A percentile compares a stretch with the other conserved stretches of the same genome.
These are phyloP conservation scores for Chirona hameri DNA, from an alignment of 2,888 invertebrate genomes.

Conservation along the genomic window DNA sequence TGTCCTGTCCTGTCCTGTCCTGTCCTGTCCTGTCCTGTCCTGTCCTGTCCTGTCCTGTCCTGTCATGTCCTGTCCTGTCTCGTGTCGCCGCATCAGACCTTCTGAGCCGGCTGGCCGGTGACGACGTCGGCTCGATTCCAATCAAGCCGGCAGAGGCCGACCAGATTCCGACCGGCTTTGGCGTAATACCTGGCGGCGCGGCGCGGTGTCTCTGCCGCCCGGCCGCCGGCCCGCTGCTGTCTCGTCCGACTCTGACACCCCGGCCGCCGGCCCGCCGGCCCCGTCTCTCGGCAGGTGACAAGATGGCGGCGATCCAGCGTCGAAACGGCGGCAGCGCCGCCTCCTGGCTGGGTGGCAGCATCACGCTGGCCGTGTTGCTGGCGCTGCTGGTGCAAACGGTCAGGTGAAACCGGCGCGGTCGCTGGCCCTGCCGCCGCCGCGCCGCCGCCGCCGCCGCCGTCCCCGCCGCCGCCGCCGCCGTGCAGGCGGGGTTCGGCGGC, in stretches of 20 bases:
- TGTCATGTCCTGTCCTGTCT: too few species aligned
- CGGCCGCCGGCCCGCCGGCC: too few species aligned
- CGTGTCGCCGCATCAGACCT: too few species aligned
- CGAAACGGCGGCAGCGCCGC: constrained; percentile 56
- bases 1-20: background rate
- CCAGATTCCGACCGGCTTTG: background rate
- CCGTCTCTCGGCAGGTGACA: constrained; percentile 63
- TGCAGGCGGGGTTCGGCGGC: background rate
- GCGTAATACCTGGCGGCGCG: background rate
- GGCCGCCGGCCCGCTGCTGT: background rate
- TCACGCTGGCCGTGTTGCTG: constrained; percentile 3
- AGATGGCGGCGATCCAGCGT: constrained; percentile 83
- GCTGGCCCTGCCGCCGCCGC: background rate
- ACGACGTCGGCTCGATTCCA: constrained; percentile 22
- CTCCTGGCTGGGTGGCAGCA: constrained; percentile 29
- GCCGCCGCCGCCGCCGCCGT: background rate
- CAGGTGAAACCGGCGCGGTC: constrained; percentile 11
- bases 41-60: background rate
- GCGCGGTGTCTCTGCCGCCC: background rate
- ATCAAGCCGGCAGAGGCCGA: background rate
- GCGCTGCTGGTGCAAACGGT: constrained; percentile 5
- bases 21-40: background rate
- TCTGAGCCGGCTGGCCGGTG: background rate
- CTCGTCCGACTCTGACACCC: background rate
- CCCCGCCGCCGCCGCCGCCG: background rate